A percentile compares a stretch with the other conserved stretches of the same genome.
Conservation (phyloP, 1,140 invertebrate species). For the Conus ventricosus region DNA sequence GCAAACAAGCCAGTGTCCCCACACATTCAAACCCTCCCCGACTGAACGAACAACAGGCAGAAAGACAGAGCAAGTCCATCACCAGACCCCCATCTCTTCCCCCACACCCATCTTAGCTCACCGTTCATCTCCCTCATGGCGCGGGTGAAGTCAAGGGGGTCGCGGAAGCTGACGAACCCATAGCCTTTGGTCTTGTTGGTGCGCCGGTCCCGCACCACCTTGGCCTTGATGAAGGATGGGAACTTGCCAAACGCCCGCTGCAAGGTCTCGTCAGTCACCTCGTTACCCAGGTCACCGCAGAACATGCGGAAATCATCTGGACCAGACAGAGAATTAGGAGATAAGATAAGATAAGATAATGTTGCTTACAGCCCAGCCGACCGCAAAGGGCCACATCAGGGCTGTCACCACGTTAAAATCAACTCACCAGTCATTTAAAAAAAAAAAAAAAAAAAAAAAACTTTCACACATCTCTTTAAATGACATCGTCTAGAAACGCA, state of each 20-base stretch:
- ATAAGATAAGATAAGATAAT: too few species aligned
- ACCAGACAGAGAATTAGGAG: slow-evolving; percentile 43
- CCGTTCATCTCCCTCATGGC: slow-evolving; percentile 98
- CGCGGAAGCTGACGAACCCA: slow-evolving; percentile 98
- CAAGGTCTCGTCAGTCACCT: slow-evolving; percentile 97
- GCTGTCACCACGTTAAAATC: too few species aligned
- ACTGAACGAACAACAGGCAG: too few species aligned
- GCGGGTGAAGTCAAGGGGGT: slow-evolving; percentile 97
- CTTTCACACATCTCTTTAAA: too few species aligned
- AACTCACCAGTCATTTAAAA: too few species aligned
- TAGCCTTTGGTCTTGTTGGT: slow-evolving; percentile 99
- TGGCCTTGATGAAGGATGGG: slow-evolving; percentile 94
- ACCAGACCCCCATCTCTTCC: not conserved
- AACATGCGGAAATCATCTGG: slow-evolving; percentile 98
- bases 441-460: too few species aligned
- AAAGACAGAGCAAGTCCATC: not conserved
- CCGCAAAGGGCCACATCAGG: too few species aligned
- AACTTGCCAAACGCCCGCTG: slow-evolving; percentile 94
- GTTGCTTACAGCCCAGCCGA: too few species aligned
- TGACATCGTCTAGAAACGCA: too few species aligned
- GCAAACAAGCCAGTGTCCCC: too few species aligned
- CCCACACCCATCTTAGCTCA: slow-evolving; percentile 55
- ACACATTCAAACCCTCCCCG: too few species aligned
- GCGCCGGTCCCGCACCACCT: slow-evolving; percentile 96
- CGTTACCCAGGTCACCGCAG: slow-evolving; percentile 99